These are phyloP conservation scores for Drosophila murphyi DNA, from an alignment of 1,140 invertebrate genomes.

Conservation along the genomic window DNA sequence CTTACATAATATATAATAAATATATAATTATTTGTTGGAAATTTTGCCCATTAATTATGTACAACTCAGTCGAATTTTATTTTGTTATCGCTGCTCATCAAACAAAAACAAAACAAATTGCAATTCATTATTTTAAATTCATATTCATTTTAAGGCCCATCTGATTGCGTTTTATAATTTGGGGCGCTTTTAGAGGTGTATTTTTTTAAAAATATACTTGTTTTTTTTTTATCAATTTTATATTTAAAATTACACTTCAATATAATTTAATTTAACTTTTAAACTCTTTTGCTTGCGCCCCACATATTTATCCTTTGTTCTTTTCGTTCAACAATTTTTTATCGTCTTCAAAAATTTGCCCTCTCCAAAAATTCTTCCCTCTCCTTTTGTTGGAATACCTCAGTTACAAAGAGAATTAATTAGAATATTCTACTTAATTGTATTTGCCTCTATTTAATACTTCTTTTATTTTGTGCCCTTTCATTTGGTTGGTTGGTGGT, in stretches of 20 bases:
- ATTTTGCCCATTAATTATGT: constrained; percentile 51
- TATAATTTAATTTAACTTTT: too few species aligned
- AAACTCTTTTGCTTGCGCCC: background rate
- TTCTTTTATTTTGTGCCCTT: constrained; percentile 3
- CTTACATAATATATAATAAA: constrained; percentile 20
- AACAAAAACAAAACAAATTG: background rate
- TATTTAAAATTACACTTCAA: too few species aligned
- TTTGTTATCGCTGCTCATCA: constrained; percentile 28
- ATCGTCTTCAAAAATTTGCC: background rate
- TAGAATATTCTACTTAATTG: background rate
- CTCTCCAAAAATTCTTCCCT: background rate
- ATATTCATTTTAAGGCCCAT: constrained; percentile 1
- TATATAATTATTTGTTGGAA: constrained; percentile 50
- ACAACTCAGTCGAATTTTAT: constrained; percentile 60
- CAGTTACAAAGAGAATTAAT: background rate
- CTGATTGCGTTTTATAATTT: background rate
- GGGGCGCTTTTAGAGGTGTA: background rate
- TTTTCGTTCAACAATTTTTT: too few species aligned
- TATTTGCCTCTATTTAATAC: too few species aligned
- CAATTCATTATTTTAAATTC: constrained; percentile 3
- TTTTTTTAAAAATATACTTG: background rate
- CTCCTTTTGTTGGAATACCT: constrained; percentile 1
- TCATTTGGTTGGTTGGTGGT: constrained; percentile 44
- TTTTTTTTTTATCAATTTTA: background rate
- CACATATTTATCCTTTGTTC: background rate